Evolutionary conservation across 2,797 vertebrate genomes (phyloP).

Genomic region (Chaenodraco wilsoni): DNA sequence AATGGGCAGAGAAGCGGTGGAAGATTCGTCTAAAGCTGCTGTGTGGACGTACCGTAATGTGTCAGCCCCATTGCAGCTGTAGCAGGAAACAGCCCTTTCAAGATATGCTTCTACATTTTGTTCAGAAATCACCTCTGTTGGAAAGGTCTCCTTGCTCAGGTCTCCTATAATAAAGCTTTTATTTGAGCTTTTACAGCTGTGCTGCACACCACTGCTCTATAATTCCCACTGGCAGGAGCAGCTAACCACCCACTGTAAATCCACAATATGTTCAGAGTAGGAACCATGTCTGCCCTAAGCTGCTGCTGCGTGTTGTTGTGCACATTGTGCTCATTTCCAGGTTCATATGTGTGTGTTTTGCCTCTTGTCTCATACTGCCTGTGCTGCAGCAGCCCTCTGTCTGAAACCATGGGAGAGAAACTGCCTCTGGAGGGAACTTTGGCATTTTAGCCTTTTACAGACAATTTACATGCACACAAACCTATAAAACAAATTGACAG

Average conservation of each 20-base stretch:
- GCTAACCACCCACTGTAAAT: constrained; percentile 56
- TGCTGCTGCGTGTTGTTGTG: constrained; percentile 1
- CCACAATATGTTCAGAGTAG: constrained; percentile 42
- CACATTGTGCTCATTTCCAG: too few relatives aligned
- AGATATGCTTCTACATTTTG: constrained; percentile 36
- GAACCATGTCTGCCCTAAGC: constrained; percentile 14
- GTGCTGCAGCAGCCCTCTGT: too few relatives aligned
- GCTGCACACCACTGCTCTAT: constrained; percentile 65
- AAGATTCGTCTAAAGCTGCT: too few relatives aligned
- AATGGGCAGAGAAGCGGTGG: too few relatives aligned
- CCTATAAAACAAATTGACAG: too few relatives aligned
- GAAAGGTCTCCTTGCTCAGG: constrained; percentile 50
- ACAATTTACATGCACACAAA: too few relatives aligned
- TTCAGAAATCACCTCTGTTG: constrained; percentile 49
- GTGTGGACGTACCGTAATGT: not conserved
- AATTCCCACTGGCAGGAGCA: constrained; percentile 68
- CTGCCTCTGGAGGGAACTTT: too few relatives aligned
- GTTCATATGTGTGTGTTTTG: too few relatives aligned
- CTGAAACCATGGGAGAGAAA: too few relatives aligned
- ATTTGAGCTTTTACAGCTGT: constrained; percentile 75
- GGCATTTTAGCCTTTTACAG: too few relatives aligned
- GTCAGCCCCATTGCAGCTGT: constrained; percentile 2
- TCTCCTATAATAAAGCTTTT: constrained; percentile 68
- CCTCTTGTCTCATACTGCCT: too few relatives aligned
- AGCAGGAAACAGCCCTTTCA: constrained; percentile 20